Evolutionary conservation across 2,797 vertebrate species (phyloP).

Genomic region (Pipistrellus nathusii): DNA sequence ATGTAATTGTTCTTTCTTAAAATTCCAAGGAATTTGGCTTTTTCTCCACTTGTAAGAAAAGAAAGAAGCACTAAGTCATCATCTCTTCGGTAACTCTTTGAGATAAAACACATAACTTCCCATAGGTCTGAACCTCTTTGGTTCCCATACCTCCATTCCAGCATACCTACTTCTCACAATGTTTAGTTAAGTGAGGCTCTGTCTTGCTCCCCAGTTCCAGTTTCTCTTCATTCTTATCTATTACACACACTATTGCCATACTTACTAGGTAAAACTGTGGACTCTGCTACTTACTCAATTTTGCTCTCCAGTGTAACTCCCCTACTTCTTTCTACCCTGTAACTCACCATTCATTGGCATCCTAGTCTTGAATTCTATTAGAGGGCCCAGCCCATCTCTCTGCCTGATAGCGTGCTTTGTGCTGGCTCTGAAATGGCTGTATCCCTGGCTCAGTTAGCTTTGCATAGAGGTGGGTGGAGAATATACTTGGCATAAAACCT

Average conservation of each 20-base stretch:
- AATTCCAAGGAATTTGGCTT: conserved; percentile 26
- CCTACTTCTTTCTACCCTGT: not conserved
- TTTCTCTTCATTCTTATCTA: not conserved
- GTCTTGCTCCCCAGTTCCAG: not conserved
- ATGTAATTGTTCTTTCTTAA: not conserved
- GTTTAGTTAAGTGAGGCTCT: not conserved
- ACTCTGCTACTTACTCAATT: not conserved
- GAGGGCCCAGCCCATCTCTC: not conserved
- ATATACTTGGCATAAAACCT: not conserved
- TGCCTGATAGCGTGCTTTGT: too few relatives aligned
- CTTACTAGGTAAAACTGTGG: not conserved
- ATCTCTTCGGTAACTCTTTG: not conserved
- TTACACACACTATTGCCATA: not conserved
- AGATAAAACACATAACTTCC: not conserved
- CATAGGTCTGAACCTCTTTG: not conserved
- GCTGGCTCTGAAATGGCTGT: not conserved
- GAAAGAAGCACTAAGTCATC: not conserved
- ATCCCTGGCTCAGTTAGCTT: not conserved
- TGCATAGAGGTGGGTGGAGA: not conserved
- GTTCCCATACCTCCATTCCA: not conserved
- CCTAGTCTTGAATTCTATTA: not conserved
- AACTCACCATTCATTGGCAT: not conserved
- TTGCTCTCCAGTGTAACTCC: not conserved
- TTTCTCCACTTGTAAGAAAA: not conserved
- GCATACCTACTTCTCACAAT: not conserved